Evolutionary conservation across 2,888 invertebrate species (phyloP).

Genomic region (Drosophila differens): DNA sequence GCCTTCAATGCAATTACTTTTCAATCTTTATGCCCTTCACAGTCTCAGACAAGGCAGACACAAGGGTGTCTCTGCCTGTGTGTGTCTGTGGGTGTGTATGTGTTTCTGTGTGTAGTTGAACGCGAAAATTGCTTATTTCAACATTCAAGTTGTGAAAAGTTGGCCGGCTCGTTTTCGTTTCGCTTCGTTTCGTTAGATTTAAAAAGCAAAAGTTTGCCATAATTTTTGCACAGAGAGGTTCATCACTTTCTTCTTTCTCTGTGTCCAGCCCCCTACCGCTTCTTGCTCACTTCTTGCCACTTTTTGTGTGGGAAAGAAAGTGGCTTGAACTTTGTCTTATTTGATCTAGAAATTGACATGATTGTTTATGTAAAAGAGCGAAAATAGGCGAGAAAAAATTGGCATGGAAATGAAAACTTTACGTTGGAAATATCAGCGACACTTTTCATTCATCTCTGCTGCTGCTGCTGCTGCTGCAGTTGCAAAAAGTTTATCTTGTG

Average conservation of each 20-base stretch:
- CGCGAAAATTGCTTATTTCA: constrained; percentile 81
- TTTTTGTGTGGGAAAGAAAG: constrained; percentile 41
- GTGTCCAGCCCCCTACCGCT: constrained; percentile 12
- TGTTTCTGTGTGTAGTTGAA: constrained; percentile 37
- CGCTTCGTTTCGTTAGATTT: constrained; percentile 62
- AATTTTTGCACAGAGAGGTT: constrained; percentile 57
- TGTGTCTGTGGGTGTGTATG: constrained; percentile 24
- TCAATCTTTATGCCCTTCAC: constrained; percentile 68
- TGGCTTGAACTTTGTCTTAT: constrained; percentile 72
- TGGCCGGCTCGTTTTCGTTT: constrained; percentile 43
- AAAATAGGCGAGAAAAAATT: constrained; percentile 5
- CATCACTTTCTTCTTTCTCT: constrained; percentile 62
- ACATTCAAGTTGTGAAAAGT: constrained; percentile 75
- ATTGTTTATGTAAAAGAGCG: constrained; percentile 69
- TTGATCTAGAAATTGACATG: constrained; percentile 76
- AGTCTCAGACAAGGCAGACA: constrained; percentile 17
- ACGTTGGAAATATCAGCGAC: constrained; percentile 43
- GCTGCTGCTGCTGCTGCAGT: constrained; percentile 19
- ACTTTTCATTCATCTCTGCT: constrained; percentile 50
- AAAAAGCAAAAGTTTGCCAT: constrained; percentile 71
- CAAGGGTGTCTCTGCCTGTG: constrained; percentile 7
- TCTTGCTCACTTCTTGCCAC: constrained; percentile 42
- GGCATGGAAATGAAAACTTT: constrained; percentile 41
- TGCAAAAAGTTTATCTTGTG: constrained; percentile 52
- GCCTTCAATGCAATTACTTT: constrained; percentile 81